Percentiles rank a stretch among this genome's conserved stretches.
phyloP scores from a whole-genome alignment of 1,140 invertebrate species.

The Ceratina japonica region DNA sequence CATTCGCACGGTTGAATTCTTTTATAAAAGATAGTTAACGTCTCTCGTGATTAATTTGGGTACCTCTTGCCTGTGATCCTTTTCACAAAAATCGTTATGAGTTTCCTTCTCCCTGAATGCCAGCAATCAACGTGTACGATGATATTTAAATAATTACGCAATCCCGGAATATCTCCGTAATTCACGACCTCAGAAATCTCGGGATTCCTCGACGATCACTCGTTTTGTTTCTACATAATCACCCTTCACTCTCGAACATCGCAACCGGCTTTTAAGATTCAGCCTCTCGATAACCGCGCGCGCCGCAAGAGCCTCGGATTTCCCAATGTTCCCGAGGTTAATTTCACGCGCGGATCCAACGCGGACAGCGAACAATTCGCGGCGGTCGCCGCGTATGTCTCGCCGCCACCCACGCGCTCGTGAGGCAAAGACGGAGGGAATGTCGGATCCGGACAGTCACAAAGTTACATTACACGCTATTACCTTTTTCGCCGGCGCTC shows the following conservation, averaged over 20 bases:
- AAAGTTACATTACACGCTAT: conserved; percentile 34
- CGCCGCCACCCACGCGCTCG: conserved; percentile 17
- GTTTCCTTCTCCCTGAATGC: no score
- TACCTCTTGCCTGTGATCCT: no score
- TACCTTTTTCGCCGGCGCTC: conserved; percentile 24
- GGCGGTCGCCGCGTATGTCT: conserved; percentile 13
- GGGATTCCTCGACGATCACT: no score
- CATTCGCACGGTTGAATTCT: no score
- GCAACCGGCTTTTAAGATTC: neutral
- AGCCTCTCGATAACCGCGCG: neutral
- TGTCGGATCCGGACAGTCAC: neutral
- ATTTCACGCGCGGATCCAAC: conserved; percentile 13
- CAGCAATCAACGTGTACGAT: no score
- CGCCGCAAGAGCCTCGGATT: neutral
- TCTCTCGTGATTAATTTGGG: no score
- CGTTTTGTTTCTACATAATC: neutral
- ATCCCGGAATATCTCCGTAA: no score
- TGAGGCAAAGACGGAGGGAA: neutral
- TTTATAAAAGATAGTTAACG: no score
- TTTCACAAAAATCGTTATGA: no score
- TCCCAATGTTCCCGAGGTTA: conserved; percentile 15
- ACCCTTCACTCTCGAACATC: neutral
- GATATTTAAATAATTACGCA: no score
- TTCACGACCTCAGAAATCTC: no score
- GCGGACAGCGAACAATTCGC: conserved; percentile 28